Evolutionary conservation across 1,140 invertebrate genomes (phyloP).

Genomic region (Geopemphigus sp.): DNA sequence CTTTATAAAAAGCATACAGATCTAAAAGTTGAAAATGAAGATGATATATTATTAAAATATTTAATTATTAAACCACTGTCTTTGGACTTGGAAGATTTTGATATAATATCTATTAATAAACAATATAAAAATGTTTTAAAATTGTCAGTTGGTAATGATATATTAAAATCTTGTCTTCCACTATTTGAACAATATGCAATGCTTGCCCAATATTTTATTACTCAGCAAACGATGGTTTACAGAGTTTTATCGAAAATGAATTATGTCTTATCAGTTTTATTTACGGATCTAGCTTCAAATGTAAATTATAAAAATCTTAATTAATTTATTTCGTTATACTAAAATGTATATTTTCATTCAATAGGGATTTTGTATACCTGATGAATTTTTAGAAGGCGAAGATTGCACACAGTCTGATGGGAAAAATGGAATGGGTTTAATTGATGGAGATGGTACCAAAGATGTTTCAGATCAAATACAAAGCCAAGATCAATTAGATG

Average conservation of each 20-base stretch:
- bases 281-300: conserved; percentile 79
- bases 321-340: not conserved
- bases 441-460: conserved; percentile 88
- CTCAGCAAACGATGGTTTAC: conserved; percentile 71
- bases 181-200: conserved; percentile 76
- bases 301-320: conserved; percentile 55
- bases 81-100: conserved; percentile 52
- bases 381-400: conserved; percentile 71
- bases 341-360: conserved; percentile 52
- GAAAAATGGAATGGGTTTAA: conserved; percentile 75
- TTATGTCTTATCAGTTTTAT: conserved; percentile 78
- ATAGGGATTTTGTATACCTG: conserved; percentile 87
- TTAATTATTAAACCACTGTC: conserved; percentile 18
- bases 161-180: conserved; percentile 59
- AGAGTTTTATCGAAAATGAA: conserved; percentile 78
- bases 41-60: conserved; percentile 52
- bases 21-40: conserved; percentile 55
- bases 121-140: conserved; percentile 15
- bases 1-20: conserved; percentile 65
- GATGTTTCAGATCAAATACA: conserved; percentile 94
- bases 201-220: conserved; percentile 75
- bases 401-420: conserved; percentile 60
- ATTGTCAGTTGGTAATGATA: conserved; percentile 27
- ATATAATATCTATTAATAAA: conserved; percentile 56
- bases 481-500: conserved; percentile 91